phyloP scores from a whole-genome alignment of 2,888 invertebrate genomes.

The Tillus elongatus region DNA sequence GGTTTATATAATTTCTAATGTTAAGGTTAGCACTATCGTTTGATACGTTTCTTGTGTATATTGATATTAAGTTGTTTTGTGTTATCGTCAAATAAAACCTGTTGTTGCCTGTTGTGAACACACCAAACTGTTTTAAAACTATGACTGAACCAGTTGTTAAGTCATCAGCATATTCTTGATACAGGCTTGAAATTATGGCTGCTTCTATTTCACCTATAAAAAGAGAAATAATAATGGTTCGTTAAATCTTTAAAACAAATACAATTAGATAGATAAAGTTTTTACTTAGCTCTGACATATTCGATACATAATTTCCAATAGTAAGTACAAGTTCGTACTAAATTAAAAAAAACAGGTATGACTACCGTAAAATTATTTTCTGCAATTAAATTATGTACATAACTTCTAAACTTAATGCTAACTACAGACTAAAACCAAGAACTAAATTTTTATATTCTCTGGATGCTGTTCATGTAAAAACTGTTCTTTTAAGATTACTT shows the following conservation, averaged over 20 bases:
- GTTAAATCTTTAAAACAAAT: too few species aligned
- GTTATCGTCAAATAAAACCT: conserved; percentile 32
- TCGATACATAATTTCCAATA: not conserved
- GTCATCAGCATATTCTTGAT: conserved; percentile 26
- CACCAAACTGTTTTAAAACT: conserved; percentile 30
- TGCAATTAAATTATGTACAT: too few species aligned
- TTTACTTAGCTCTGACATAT: conserved; percentile 2
- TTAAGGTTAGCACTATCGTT: too few species aligned
- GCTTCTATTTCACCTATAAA: conserved; percentile 32
- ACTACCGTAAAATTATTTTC: too few species aligned
- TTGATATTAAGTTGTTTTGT: conserved; percentile 30
- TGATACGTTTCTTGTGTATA: conserved; percentile 27
- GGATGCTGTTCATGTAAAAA: too few species aligned
- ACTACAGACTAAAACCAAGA: too few species aligned
- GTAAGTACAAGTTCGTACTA: not conserved
- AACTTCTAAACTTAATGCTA: too few species aligned
- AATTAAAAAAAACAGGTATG: too few species aligned
- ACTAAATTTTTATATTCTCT: too few species aligned
- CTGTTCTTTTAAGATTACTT: too few species aligned
- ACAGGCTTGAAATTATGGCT: conserved; percentile 30
- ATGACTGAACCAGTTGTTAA: conserved; percentile 30
- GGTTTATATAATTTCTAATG: too few species aligned
- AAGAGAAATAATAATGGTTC: conserved; percentile 8
- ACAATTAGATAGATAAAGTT: too few species aligned
- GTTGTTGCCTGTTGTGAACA: conserved; percentile 25